These are phyloP conservation scores for Hipparchia sbordonii DNA, from an alignment of 2,888 invertebrate genomes.

Conservation along the genomic window DNA sequence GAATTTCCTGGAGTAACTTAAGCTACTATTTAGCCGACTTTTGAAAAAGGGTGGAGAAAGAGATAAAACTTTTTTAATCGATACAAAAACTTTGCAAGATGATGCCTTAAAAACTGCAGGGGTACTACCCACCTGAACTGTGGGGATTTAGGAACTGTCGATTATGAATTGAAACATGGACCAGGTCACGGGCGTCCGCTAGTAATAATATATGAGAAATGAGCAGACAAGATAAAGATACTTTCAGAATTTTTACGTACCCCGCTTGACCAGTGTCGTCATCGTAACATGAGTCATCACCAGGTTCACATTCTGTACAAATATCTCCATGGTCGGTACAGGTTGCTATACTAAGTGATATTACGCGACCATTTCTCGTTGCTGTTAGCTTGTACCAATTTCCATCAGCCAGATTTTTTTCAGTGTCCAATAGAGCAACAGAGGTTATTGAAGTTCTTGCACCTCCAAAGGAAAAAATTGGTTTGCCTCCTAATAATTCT, in stretches of 20 bases:
- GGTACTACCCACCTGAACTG: no score
- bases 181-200: no score
- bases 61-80: no score
- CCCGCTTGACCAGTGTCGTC: constrained; percentile 94
- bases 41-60: no score
- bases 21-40: no score
- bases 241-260: constrained; percentile 78
- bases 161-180: no score
- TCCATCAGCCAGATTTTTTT: constrained; percentile 90
- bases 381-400: constrained; percentile 96
- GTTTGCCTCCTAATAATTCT: constrained; percentile 92
- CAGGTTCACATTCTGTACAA: constrained; percentile 93
- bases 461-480: constrained; percentile 95
- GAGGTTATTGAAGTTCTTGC: constrained; percentile 94
- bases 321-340: constrained; percentile 94
- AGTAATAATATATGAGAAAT: no score
- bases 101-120: no score
- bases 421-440: constrained; percentile 86
- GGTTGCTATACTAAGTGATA: constrained; percentile 90
- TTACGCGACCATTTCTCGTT: constrained; percentile 93
- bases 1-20: no score
- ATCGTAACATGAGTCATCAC: constrained; percentile 91
- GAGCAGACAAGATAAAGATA: neutral
- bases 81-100: no score
- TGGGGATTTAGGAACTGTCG: no score